Evolutionary conservation across 2,888 invertebrate genomes (phyloP).

Genomic region (Drosophila leonis): DNA sequence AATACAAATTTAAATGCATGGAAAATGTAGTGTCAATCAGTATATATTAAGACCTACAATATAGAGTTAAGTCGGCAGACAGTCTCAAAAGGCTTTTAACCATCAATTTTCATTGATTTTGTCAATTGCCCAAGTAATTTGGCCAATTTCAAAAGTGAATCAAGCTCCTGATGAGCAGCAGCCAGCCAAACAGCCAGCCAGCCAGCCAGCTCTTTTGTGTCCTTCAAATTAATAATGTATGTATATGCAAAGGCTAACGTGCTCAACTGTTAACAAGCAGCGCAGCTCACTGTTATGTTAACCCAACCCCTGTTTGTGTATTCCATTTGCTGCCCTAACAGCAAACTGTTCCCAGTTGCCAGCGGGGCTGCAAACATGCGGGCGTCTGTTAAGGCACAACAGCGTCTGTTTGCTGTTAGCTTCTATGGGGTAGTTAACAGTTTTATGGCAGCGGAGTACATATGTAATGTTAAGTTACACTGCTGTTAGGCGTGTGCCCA

Average conservation of each 20-base stretch:
- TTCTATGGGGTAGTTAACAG: constrained; percentile 29
- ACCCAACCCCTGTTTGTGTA: constrained; percentile 43
- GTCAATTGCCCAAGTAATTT: constrained; percentile 53
- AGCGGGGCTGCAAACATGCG: constrained; percentile 25
- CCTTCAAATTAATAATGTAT: constrained; percentile 46
- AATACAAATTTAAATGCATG: constrained; percentile 13
- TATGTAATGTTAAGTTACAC: constrained; percentile 10
- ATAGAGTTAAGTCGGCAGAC: constrained; percentile 12
- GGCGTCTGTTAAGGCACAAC: constrained; percentile 15
- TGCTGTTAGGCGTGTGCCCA: not conserved
- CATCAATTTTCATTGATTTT: constrained; percentile 54
- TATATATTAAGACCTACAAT: not conserved
- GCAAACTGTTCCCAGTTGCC: constrained; percentile 58
- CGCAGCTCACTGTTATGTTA: constrained; percentile 6
- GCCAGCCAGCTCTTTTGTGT: constrained; percentile 7
- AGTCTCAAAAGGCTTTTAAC: constrained; percentile 24
- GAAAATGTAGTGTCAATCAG: constrained; percentile 30
- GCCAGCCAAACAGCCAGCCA: not conserved
- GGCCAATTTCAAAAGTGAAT: constrained; percentile 36
- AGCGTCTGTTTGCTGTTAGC: constrained; percentile 2
- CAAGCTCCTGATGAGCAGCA: constrained; percentile 13
- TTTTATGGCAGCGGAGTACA: constrained; percentile 17
- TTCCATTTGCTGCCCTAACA: constrained; percentile 15
- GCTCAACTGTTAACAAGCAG: not conserved
- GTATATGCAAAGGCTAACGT: not conserved